These are phyloP conservation scores for Bubo scandiacus DNA, from an alignment of 2,113 vertebrate genomes.

Conservation along the genomic window DNA sequence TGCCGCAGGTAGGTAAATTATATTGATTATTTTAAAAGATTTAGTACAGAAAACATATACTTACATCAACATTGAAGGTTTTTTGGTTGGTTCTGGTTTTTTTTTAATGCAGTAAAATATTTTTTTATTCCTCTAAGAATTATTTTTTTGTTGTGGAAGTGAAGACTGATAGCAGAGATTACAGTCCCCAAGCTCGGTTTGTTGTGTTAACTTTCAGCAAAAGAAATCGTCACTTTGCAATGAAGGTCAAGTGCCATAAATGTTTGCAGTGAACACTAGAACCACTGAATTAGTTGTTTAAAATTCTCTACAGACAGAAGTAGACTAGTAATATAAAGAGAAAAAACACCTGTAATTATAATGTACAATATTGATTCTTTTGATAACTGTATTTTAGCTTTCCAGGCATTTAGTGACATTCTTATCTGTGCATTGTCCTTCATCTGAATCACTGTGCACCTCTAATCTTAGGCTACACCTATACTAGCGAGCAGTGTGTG, in stretches of 20 bases:
- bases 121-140: background rate
- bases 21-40: background rate
- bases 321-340: background rate
- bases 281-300: background rate
- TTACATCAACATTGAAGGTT: background rate
- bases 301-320: background rate
- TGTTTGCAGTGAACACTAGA: background rate
- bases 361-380: background rate
- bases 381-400: background rate
- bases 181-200: background rate
- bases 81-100: background rate
- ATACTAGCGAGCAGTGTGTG: background rate
- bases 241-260: background rate
- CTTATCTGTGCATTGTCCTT: background rate
- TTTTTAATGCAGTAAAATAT: background rate
- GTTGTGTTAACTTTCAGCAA: background rate
- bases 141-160: background rate
- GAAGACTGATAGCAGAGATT: background rate
- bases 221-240: background rate
- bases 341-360: background rate
- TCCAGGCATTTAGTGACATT: background rate
- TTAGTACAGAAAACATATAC: background rate
- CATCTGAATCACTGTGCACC: background rate
- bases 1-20: conserved; percentile 86
- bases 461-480: background rate